phyloP scores from a whole-genome alignment of 64 coral and sea anemone species.

The Montipora sp. region DNA sequence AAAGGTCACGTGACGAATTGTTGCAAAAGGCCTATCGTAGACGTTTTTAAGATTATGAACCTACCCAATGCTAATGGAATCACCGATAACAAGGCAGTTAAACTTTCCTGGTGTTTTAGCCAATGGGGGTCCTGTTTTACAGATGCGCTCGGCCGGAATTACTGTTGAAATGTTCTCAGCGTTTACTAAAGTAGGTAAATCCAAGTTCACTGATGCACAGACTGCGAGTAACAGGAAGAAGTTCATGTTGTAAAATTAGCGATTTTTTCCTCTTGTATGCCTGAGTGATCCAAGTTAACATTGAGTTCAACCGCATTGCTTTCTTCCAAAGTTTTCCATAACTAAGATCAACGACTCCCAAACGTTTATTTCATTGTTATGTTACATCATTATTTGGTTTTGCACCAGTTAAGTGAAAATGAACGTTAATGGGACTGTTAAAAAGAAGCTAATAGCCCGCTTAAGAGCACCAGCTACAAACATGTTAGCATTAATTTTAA shows the following conservation, averaged over 20 bases:
- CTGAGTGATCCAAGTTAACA: not conserved
- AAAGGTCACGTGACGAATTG: too few species aligned
- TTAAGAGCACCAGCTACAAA: too few species aligned
- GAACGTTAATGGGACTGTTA: too few species aligned
- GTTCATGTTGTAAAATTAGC: not conserved
- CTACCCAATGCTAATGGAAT: conserved; percentile 49
- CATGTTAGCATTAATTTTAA: too few species aligned
- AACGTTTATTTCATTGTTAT: too few species aligned
- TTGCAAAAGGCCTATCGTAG: too few species aligned
- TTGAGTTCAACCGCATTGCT: not conserved
- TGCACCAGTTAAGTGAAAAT: too few species aligned
- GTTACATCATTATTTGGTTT: too few species aligned
- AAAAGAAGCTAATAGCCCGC: too few species aligned
- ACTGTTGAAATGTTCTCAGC: not conserved
- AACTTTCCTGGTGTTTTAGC: conserved; percentile 1
- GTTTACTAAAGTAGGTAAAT: not conserved
- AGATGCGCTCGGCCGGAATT: conserved; percentile 55
- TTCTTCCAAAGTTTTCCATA: too few species aligned
- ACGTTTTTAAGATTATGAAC: too few species aligned
- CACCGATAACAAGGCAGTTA: conserved; percentile 87
- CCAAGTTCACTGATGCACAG: not conserved
- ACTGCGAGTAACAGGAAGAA: not conserved
- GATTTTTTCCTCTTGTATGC: not conserved
- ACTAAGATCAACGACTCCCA: too few species aligned
- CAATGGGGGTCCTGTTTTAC: conserved; percentile 74